Percentiles rank a stretch among this genome's conserved stretches.
Evolutionary conservation across 2,797 vertebrate genomes (phyloP).

Genomic region (Onychomys arenicola): DNA sequence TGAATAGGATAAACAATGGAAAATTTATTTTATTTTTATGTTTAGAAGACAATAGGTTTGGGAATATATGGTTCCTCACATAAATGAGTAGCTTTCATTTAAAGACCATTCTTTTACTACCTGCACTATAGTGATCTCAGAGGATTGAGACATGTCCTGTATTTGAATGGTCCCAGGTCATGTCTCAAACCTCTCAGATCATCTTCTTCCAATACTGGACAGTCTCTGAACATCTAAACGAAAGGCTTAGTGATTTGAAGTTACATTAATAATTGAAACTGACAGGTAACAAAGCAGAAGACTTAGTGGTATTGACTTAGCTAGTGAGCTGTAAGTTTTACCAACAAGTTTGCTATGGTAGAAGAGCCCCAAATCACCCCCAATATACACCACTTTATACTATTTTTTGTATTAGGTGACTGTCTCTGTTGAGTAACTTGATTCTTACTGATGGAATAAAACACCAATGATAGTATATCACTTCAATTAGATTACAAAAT

Average conservation of each 20-base stretch:
- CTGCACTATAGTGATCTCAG: not conserved
- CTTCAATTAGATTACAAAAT: not conserved
- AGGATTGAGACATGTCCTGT: not conserved
- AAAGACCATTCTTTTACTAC: not conserved
- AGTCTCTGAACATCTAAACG: constrained; percentile 5
- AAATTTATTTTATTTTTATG: constrained; percentile 8
- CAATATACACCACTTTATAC: too few relatives aligned
- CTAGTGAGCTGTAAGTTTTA: too few relatives aligned
- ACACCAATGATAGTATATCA: not conserved
- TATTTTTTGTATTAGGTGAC: not conserved
- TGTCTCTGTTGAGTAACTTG: not conserved
- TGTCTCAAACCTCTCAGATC: not conserved
- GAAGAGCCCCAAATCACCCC: not conserved
- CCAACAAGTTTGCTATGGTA: not conserved
- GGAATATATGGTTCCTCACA: not conserved
- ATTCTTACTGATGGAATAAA: not conserved
- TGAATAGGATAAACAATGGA: not conserved
- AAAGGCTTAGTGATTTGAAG: not conserved
- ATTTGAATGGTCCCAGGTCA: not conserved
- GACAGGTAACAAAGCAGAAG: not conserved
- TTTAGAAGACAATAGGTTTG: not conserved
- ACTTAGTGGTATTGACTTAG: too few relatives aligned
- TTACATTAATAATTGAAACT: constrained; percentile 11
- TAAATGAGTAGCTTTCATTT: not conserved
- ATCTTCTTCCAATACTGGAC: not conserved